Evolutionary conservation across 2,113 vertebrate species (phyloP).

Genomic region (Caloenas nicobarica): DNA sequence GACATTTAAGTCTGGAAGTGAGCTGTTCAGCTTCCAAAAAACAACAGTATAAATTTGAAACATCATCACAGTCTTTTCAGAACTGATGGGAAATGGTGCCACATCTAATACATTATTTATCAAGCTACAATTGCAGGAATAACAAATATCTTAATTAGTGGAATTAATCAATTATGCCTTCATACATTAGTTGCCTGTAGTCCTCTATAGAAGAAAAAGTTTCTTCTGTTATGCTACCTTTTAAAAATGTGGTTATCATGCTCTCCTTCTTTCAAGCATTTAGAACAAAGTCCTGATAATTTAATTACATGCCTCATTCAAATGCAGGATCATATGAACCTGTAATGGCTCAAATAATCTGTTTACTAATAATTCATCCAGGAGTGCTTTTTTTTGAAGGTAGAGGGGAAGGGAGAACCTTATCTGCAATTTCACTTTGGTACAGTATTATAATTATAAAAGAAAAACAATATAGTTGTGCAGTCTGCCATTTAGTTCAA

Average conservation of each 20-base stretch:
- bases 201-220: constrained; percentile 16
- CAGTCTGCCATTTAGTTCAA: constrained; percentile 55
- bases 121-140: constrained; percentile 50
- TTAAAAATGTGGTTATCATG: constrained; percentile 55
- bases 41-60: constrained; percentile 11
- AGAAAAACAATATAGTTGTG: constrained; percentile 70
- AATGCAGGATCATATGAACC: constrained; percentile 59
- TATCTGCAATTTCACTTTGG: constrained; percentile 68
- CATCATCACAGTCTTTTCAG: background rate
- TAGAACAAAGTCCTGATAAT: constrained; percentile 63
- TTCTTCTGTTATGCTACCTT: constrained; percentile 45
- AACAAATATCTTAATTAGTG: constrained; percentile 65
- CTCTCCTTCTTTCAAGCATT: constrained; percentile 53
- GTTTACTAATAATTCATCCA: constrained; percentile 68
- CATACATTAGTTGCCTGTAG: constrained; percentile 39
- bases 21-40: constrained; percentile 13
- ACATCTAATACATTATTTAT: constrained; percentile 55
- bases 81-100: constrained; percentile 3
- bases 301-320: constrained; percentile 68
- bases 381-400: constrained; percentile 15
- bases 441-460: constrained; percentile 67
- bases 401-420: constrained; percentile 54
- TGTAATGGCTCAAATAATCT: constrained; percentile 69
- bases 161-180: constrained; percentile 63
- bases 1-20: background rate